Conservation (phyloP, 1,140 invertebrate genomes). For the Tetragnatha versicolor region DNA sequence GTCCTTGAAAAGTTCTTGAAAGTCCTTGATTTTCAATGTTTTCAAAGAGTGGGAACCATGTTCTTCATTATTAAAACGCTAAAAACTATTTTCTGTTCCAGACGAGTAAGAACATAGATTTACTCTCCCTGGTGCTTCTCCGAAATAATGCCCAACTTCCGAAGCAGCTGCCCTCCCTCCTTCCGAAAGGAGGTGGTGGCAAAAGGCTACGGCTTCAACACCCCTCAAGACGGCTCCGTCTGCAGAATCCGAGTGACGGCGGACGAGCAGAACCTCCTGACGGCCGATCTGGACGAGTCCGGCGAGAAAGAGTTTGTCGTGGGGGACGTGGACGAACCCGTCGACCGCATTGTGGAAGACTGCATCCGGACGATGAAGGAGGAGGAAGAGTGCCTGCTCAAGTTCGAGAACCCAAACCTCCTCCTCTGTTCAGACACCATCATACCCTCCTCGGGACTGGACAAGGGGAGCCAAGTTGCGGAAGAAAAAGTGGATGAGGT, state of each 20-base stretch:
- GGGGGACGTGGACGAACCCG: constrained; percentile 38
- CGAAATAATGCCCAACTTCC: too few relatives aligned
- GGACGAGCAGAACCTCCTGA: constrained; percentile 22
- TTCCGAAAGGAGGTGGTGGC: constrained; percentile 37
- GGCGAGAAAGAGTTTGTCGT: constrained; percentile 31
- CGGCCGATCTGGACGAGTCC: neutral
- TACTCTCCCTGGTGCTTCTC: too few relatives aligned
- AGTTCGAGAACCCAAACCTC: constrained; percentile 16
- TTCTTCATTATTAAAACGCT: too few relatives aligned
- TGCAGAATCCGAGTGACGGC: constrained; percentile 46
- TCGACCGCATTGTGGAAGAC: constrained; percentile 41
- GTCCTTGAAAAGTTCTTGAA: too few relatives aligned
- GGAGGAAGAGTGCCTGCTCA: constrained; percentile 35
- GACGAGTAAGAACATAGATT: too few relatives aligned
- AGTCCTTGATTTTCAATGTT: too few relatives aligned
- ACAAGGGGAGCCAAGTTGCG: neutral
- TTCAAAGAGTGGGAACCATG: too few relatives aligned
- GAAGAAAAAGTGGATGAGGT: neutral
- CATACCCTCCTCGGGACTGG: neutral
- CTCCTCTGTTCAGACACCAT: neutral
- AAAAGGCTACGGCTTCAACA: constrained; percentile 48
- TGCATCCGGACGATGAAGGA: constrained; percentile 52
- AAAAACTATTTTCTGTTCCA: too few relatives aligned
- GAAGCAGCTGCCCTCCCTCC: too few relatives aligned
- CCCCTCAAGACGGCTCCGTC: constrained; percentile 51